Evolutionary conservation across 2,113 vertebrate species (phyloP).

Genomic region (Picathartes gymnocephalus): DNA sequence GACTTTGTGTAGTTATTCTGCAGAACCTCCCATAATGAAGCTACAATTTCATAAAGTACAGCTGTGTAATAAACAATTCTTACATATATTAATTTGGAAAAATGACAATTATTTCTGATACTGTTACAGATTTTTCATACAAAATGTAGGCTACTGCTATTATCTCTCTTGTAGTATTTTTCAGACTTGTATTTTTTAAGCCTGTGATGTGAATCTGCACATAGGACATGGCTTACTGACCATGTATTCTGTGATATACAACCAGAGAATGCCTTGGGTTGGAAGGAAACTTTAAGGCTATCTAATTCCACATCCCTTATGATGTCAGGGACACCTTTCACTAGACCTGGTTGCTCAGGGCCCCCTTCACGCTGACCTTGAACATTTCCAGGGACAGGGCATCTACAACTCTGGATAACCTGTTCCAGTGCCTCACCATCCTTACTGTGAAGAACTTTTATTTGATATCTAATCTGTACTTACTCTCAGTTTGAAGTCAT

Average conservation of each 20-base stretch:
- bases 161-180: background rate
- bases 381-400: background rate
- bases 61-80: background rate
- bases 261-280: background rate
- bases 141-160: background rate
- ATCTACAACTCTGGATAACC: background rate
- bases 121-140: background rate
- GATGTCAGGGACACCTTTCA: background rate
- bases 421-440: background rate
- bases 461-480: background rate
- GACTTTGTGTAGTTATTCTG: background rate
- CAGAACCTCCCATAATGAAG: background rate
- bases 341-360: background rate
- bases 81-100: background rate
- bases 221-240: background rate
- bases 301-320: background rate
- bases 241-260: background rate
- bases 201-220: background rate
- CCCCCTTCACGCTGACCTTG: background rate
- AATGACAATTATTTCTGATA: background rate
- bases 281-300: background rate
- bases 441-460: background rate
- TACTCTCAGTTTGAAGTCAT: background rate
- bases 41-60: background rate
- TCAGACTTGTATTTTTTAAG: background rate